Conservation (phyloP, 1,140 invertebrate species). For the Pseudoatta argentina region DNA sequence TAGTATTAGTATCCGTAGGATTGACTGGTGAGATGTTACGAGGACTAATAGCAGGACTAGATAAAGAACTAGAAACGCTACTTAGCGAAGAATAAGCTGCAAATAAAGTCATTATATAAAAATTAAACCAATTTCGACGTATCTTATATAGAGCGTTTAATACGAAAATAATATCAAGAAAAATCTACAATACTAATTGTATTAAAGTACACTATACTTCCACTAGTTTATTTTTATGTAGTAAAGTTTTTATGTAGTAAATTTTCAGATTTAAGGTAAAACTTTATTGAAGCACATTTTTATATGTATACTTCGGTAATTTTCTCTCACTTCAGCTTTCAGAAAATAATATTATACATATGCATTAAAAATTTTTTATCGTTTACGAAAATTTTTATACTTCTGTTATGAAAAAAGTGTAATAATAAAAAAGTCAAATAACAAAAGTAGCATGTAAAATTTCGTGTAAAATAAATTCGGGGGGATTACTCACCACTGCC, state of each 20-base stretch:
- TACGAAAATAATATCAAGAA: constrained; percentile 2
- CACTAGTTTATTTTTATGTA: neutral
- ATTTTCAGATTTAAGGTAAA: neutral
- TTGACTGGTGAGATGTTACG: constrained; percentile 85
- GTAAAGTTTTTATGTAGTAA: neutral
- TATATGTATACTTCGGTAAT: neutral
- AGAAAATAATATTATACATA: neutral
- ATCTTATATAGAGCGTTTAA: neutral
- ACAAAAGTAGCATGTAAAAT: neutral
- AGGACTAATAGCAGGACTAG: constrained; percentile 86
- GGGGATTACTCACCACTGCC: constrained; percentile 72
- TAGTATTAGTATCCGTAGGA: constrained; percentile 73
- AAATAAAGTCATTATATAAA: constrained; percentile 15
- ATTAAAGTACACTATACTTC: neutral
- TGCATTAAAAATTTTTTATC: neutral
- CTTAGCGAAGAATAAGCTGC: constrained; percentile 85
- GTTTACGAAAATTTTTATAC: neutral
- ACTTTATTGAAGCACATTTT: neutral
- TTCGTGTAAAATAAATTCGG: neutral
- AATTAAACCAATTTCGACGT: neutral
- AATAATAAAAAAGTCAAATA: neutral
- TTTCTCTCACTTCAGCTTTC: neutral
- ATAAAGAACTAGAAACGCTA: constrained; percentile 85
- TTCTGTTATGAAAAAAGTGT: neutral
- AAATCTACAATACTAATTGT: neutral